Base-by-base conservation (phyloP, 2,888 invertebrate genomes). In the Ornithoptera alexandrae region DNA sequence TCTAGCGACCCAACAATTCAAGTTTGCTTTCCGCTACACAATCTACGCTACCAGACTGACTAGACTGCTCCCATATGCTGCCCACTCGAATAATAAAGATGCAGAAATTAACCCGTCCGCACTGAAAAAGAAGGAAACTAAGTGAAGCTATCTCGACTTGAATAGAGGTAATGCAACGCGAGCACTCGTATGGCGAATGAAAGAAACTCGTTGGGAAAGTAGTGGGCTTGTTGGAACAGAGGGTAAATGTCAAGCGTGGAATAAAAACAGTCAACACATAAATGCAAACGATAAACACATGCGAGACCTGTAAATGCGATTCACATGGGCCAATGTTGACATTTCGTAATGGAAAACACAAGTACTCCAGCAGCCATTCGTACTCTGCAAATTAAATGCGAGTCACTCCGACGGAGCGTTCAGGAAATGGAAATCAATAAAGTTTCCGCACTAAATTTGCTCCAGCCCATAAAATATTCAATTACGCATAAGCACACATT, bases 241-340 rank as follows among this genome's bases (percentile, higher is more conserved):
- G 92, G 91, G 92, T 88, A 86, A 90, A 91, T 88, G 92, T 90
- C 90, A 91, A 91, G 90, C 80, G 82, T 80, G 87, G 90, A 92
- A 92, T 92, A 91, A 88, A 92, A 92, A 92, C 90, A 88, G 92
- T 92, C 92, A 92, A 92, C 92, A 92, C 91, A 92, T 90, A 92
- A 92, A 92, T 90, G 90, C 87, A 87, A 87, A 92, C 84, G 92
- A 90, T 90, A 89, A 92, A 92, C 92, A 92, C 82, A 86, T 83
- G 87, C 79, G 83, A 82, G 80, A 83, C 84, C 86, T 89, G 88
- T 87, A 91, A 86, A 87, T 87, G 84, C 83, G 81, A 84, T 79
- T 85, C 81, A 80, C 83, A 82, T 85, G 85, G 81, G 84, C 80
- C 80, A 81, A 80, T 85, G 87, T 88, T 88, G 80, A 82, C 86